These are phyloP conservation scores for Procapra przewalskii DNA, from an alignment of 2,113 vertebrate genomes.

Conservation along the genomic window DNA sequence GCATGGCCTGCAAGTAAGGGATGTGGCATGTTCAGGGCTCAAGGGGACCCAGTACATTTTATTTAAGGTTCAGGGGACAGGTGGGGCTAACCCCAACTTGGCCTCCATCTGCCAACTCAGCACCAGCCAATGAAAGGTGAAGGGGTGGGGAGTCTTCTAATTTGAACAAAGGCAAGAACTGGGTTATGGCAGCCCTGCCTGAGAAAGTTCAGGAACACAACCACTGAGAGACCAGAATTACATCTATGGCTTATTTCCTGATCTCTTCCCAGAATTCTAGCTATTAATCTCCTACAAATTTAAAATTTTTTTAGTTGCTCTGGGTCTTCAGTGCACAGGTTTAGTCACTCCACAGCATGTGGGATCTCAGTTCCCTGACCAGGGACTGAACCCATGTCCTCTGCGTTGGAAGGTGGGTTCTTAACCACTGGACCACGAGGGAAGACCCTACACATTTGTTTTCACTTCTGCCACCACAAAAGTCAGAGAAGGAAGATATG, in stretches of 20 bases:
- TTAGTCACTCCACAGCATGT: not conserved
- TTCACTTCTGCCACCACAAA: not conserved
- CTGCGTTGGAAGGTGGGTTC: not conserved
- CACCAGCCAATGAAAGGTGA: not conserved
- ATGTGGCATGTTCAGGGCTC: not conserved
- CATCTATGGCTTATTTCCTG: not conserved
- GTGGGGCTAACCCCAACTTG: not conserved
- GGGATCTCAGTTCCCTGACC: not conserved
- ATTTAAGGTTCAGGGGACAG: not conserved
- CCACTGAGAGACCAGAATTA: not conserved
- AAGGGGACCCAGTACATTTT: not conserved
- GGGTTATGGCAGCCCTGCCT: not conserved
- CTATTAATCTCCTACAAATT: conserved; percentile 40
- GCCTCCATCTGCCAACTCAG: not conserved
- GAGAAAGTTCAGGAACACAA: not conserved
- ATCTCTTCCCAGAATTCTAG: conserved; percentile 46
- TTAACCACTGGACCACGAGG: not conserved
- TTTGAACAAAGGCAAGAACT: not conserved
- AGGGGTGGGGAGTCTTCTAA: not conserved
- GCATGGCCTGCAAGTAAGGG: not conserved
- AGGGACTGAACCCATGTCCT: not conserved
- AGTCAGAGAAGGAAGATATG: not conserved
- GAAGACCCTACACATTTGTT: not conserved
- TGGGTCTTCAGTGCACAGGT: not conserved
- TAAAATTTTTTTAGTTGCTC: not conserved